Evolutionary conservation across 1,140 invertebrate species (phyloP), one percentile per base, ranked within the genome.

Genomic region (Phthorimaea operculella): DNA sequence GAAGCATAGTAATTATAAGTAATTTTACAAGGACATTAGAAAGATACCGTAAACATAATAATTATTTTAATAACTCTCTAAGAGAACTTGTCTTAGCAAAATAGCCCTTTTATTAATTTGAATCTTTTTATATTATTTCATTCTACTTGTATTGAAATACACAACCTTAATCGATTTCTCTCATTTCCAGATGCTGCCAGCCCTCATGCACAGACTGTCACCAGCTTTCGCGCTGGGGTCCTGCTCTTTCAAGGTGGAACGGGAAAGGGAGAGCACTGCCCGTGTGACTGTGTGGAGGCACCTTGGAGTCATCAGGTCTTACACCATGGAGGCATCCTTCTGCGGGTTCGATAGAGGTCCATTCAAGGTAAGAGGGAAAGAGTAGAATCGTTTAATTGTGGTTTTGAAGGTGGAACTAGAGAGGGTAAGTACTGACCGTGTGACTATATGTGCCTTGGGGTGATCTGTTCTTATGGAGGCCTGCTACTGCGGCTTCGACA

Each of bases 291-390:
- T 95, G 33, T 97, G 95, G 95, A 81, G 94, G 55, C 91, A 96
- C 74, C 90, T 95, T 48, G 91, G 90, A 12, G 89, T 96, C 33
- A 81, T 86, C 16, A 85, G 88, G 66, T 89, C 83, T 55, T 97
- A 96, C 79, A 97, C 95, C 5, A 91, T 97, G 90, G 95, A 97
- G 76, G 93, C 92, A 48, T 94, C 92, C 57, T 96, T 93, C 79
- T 94, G 93, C 71, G 94, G 94, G 16, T 95, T 92, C 74, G 93
- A 95, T 73, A 88, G 91, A 68, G 94, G 94, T 48, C 86, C 88
- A 36, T 93, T 91, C 70, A 89, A 90, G 86, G 92, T 89, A 67
- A 62, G 9, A n/a, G n/a, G n/a, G n/a, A n/a, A n/a, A n/a, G n/a
- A n/a, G n/a, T n/a, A n/a, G n/a, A n/a, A n/a, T n/a, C n/a, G n/a